Evolutionary conservation across 1,140 invertebrate genomes (phyloP), one percentile per base, ranked within the genome.

Genomic region (Lordiphosa collinella): DNA sequence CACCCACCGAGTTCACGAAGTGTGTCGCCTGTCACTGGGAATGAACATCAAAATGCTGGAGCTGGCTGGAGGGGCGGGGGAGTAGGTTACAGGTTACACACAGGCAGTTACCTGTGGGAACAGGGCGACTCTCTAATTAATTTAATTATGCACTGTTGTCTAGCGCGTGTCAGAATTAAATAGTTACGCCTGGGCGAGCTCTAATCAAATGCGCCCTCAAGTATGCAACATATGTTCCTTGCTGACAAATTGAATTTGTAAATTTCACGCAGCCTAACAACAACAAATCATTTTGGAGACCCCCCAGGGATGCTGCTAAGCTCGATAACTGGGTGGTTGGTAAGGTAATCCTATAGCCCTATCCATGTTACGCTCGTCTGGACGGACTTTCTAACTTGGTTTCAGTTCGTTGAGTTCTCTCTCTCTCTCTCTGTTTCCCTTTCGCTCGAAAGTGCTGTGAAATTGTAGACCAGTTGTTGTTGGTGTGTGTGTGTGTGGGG

Each of bases 221-320:
- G 78, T 76, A 82, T 82, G 76, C 76, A 84, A 57, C 73, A 56
- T 59, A 63, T 56, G 31, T 41, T 53, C 37, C 37, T 29, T 14
- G 76, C 78, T 84, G 78, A 84, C 76, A 82, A 82, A 82, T 82
- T 82, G 57, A 82, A 82, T 82, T 82, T 80, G 76, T 80, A 75
- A 78, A 79, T 41, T 78, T 78, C 53, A 64, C 50, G 53, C 53
- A 35, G 47, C 34, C 11, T 44, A 49, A 22, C 41, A 67, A 70
- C 62, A 55, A 65, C 75, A 80, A 80, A 80, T 80, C 70, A 80
- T 80, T 52, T 80, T 52, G 70, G 43, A 58, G 46, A 59, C 55
- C 61, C 16, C 37, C 51, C 40, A 29, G 50, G 71, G 71, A 68
- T 47, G 46, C 35, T 64, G 66, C 25, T 61, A 64, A 41, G 48